phyloP scores from a whole-genome alignment of 37 sponge, comb jelly and placozoan genomes.

The Oopsacas minuta region DNA sequence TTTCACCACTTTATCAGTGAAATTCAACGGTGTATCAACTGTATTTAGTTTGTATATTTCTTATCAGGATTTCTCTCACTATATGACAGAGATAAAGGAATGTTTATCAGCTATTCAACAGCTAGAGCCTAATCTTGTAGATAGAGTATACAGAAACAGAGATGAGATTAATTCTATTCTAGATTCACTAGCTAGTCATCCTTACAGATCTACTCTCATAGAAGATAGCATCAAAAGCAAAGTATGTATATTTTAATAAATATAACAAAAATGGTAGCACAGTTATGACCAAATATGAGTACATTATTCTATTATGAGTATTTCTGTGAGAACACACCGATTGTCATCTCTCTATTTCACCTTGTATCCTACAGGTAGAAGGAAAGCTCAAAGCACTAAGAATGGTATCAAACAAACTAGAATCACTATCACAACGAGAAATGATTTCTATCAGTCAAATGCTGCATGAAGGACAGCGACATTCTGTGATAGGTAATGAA shows the following conservation, averaged over 20 bases:
- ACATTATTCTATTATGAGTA: no score
- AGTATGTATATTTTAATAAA: no score
- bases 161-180: neutral
- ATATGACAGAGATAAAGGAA: neutral
- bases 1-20: no score
- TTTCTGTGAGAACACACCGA: no score
- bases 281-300: no score
- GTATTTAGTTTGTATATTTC: neutral
- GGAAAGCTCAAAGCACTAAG: neutral
- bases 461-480: neutral
- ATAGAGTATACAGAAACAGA: neutral
- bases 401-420: neutral
- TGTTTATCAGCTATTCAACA: neutral
- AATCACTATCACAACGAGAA: neutral
- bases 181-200: neutral
- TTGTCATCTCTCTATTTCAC: no score
- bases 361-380: neutral
- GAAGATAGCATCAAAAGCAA: neutral
- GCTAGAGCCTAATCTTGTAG: neutral
- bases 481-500: neutral
- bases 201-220: neutral
- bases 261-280: no score
- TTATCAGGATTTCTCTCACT: neutral
- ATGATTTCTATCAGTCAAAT: neutral
- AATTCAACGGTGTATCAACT: no score